Conservation (phyloP, 1,140 invertebrate genomes). For the Drosophila fuyamai region DNA sequence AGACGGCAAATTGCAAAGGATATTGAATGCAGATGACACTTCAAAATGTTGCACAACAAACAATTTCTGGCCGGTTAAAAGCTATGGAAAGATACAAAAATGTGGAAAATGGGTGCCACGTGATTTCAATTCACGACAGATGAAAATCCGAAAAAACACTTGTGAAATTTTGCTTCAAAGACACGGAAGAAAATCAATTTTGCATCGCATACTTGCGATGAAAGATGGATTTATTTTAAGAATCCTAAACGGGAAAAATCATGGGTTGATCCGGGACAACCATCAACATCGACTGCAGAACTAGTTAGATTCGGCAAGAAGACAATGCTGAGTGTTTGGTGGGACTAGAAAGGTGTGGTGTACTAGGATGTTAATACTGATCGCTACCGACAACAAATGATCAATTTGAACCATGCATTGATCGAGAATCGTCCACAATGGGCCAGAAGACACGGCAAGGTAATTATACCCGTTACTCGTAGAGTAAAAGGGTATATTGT, state of each 20-base stretch:
- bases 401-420: neutral
- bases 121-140: neutral
- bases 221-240: constrained; percentile 48
- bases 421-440: too few relatives aligned
- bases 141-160: neutral
- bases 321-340: constrained; percentile 50
- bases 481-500: too few relatives aligned
- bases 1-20: neutral
- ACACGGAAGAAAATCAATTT: neutral
- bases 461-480: too few relatives aligned
- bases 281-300: neutral
- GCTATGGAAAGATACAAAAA: neutral
- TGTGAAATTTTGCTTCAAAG: constrained; percentile 34
- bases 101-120: neutral
- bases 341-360: constrained; percentile 29
- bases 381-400: constrained; percentile 69
- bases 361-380: constrained; percentile 63
- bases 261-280: neutral
- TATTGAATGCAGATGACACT: neutral
- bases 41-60: neutral
- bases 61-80: neutral
- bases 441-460: too few relatives aligned
- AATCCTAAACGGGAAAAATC: neutral
- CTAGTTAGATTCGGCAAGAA: neutral
- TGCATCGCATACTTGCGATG: constrained; percentile 47